Evolutionary conservation across 2,888 invertebrate species (phyloP), one percentile per base, ranked within the genome.

Genomic region (Dynastes grantii): DNA sequence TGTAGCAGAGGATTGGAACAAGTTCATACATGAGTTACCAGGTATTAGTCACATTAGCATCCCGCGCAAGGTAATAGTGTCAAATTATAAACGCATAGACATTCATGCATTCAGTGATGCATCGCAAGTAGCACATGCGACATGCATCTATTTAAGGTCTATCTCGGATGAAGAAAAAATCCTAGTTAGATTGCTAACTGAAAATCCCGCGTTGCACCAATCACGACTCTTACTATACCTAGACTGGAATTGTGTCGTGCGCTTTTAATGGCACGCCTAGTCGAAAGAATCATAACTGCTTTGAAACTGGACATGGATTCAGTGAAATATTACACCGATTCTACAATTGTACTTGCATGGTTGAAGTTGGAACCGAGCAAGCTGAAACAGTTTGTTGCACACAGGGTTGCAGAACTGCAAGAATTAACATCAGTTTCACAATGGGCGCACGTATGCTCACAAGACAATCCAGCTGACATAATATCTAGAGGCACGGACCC

Each of bases 191-290:
- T 61, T 79, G 32, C 55, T 81, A 63, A 78, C 76, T 55, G 77
- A 2, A 81, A 81, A 55, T 61, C 80, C 32, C 76, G 55, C 16
- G 75, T 81, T 11, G 78, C 80, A 9, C 79, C 81, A 9, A 32
- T 80, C 6, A 81, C 79, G 68, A 58, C 32, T 45, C 61, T 83
- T 0, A 81, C 85, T 1, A 64, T 85, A 22, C 85, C 85, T 83
- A 13, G 22, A 22, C 22, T 22, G 22, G 22, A 0, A 22, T 22
- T 22, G 22, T 22, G 22, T 22, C 0, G 22, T 22, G 22, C 22
- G 22, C 22, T 22, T 22, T 22, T 22, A 22, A 22, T 22, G 22
- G 22, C 22, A 22, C 61, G 82, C 29, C 77, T 84, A 32, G 29
- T 81, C 3, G 49, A n/a, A 32, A 80, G 61, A 16, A 76, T 83